These are phyloP conservation scores for Cerastoderma edule DNA, from an alignment of 2,888 invertebrate genomes.

Conservation along the genomic window DNA sequence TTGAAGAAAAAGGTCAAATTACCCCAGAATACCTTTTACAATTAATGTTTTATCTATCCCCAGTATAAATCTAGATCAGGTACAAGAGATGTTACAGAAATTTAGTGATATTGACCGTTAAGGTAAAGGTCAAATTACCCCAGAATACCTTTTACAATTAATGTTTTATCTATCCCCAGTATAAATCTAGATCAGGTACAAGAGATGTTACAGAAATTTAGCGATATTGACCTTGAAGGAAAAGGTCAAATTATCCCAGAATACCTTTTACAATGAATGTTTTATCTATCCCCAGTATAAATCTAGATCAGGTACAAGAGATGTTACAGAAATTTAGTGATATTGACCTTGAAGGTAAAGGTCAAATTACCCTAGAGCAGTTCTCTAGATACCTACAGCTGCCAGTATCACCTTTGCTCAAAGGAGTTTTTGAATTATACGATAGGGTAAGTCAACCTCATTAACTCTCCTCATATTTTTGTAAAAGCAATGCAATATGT, in stretches of 20 bases:
- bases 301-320: slow-evolving; percentile 73
- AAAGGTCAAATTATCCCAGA: slow-evolving; percentile 78
- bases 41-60: no score
- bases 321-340: slow-evolving; percentile 74
- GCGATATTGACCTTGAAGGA: slow-evolving; percentile 67
- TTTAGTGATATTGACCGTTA: no score
- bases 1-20: no score
- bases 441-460: slow-evolving; percentile 87
- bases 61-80: no score
- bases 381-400: slow-evolving; percentile 88
- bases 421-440: slow-evolving; percentile 88
- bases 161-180: slow-evolving; percentile 33
- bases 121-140: no score
- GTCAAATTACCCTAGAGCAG: slow-evolving; percentile 84
- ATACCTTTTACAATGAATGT: no score
- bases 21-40: no score
- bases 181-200: slow-evolving; percentile 74
- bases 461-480: no score
- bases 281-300: slow-evolving; percentile 47
- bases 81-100: no score
- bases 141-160: no score
- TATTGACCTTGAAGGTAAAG: slow-evolving; percentile 71
- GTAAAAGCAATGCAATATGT: no score
- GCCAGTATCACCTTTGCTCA: slow-evolving; percentile 86
- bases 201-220: slow-evolving; percentile 74